Evolutionary conservation across 2,797 vertebrate genomes (phyloP).

Genomic region (Vespertilio murinus): DNA sequence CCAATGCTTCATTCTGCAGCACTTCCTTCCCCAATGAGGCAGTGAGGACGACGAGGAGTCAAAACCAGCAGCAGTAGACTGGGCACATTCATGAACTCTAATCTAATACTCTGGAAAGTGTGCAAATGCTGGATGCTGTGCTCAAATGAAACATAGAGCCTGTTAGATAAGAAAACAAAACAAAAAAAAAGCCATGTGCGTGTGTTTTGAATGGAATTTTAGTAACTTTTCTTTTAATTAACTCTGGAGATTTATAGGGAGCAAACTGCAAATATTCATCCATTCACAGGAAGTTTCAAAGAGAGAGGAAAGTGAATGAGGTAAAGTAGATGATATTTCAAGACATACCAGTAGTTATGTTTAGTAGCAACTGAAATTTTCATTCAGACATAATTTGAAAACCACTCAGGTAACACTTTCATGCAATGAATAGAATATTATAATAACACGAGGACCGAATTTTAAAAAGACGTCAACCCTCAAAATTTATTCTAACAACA

Average conservation of each 20-base stretch:
- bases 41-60: background rate
- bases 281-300: background rate
- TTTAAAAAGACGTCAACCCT: background rate
- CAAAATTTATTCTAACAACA: background rate
- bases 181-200: background rate
- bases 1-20: background rate
- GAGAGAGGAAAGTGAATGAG: background rate
- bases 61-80: background rate
- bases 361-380: background rate
- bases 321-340: background rate
- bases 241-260: background rate
- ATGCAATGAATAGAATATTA: background rate
- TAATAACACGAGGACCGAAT: background rate
- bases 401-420: background rate
- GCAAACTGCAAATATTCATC: background rate
- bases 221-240: background rate
- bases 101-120: background rate
- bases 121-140: background rate
- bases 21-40: background rate
- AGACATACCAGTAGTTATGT: background rate
- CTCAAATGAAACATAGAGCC: background rate
- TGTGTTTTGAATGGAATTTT: constrained; percentile 1
- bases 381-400: background rate
- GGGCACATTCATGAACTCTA: background rate
- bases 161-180: background rate